Evolutionary conservation across 2,888 invertebrate species (phyloP), one percentile per base, ranked within the genome.

Genomic region (Agrenia bidenticulata): DNA sequence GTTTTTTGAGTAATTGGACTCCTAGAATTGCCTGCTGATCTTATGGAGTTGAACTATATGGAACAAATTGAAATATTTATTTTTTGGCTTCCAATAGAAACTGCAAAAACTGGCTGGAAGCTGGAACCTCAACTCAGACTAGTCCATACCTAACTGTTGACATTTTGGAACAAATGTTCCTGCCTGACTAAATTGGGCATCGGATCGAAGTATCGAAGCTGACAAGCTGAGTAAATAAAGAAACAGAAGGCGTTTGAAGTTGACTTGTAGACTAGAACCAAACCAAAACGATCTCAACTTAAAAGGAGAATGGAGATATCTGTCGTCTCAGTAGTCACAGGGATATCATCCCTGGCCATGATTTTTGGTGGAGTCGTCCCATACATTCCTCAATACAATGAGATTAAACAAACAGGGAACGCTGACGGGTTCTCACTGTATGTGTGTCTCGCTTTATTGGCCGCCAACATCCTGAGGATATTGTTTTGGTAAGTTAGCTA

Each of bases 351-450:
- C 69, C 87, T 87, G 65, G 92, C 92, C 70, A 96, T 97, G 92
- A 90, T 97, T 69, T 86, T 96, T 77, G 97, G 97, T 61, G 97
- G 97, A 76, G 88, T 95, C 45, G 88, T 95, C 70, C 97, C 97
- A 26, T 98, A 95, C 79, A 89, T 98, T 77, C 97, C 97, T 41
- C 97, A 97, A 55, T 68, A 97, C 79, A 85, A 88, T 76, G 94
- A 98, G 82, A 98, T 99, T 69, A 89, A 87, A 79, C 86, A 84
- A 77, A 89, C 91, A 39, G 90, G 92, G 80, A 94, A 96, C 83
- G 89, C 95, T 17, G 95, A 96, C 77, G 99, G 99, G 13, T 99
- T 99, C 82, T 98, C 98, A 0, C 83, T 95, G 54, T 92, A 94
- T 80, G 99, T 99, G 60, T 99, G 99, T 81, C 85, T 99, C 76